Evolutionary conservation across 2,888 invertebrate genomes (phyloP).

Genomic region (Shargacucullia verbasci): DNA sequence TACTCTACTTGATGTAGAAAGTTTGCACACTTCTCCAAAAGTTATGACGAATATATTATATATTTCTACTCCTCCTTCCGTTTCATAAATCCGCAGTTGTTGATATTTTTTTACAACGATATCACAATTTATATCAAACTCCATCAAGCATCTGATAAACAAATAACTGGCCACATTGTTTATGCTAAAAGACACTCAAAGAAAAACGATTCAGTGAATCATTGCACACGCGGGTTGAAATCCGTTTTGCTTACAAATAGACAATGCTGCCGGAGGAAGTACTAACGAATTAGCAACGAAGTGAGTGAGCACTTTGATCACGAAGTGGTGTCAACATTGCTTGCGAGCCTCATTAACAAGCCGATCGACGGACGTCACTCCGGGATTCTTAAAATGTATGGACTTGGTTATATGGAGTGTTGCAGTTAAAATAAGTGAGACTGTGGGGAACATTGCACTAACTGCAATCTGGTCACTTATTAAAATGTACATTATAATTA

Average conservation of each 20-base stretch:
- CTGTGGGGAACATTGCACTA: too few species aligned
- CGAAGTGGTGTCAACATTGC: conserved; percentile 77
- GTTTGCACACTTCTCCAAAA: too few species aligned
- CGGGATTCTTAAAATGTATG: conserved; percentile 40
- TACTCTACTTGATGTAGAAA: too few species aligned
- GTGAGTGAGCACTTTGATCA: conserved; percentile 78
- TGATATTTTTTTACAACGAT: conserved; percentile 3
- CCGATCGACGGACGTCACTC: conserved; percentile 73
- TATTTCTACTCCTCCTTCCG: too few species aligned
- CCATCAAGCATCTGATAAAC: conserved; percentile 36
- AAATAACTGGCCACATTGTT: conserved; percentile 47
- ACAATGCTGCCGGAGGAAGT: conserved; percentile 59
- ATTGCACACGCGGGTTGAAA: conserved; percentile 50
- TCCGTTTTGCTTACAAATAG: conserved; percentile 75
- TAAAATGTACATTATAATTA: too few species aligned
- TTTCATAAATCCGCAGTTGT: background rate
- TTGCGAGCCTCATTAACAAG: conserved; percentile 82
- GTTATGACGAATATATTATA: too few species aligned
- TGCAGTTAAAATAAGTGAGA: conserved; percentile 27
- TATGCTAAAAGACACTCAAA: conserved; percentile 49
- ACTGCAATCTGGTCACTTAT: too few species aligned
- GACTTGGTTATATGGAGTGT: conserved; percentile 4
- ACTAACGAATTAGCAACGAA: conserved; percentile 59
- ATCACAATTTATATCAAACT: conserved; percentile 3
- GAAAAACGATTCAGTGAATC: conserved; percentile 54